Evolutionary conservation across 2,888 invertebrate genomes (phyloP), one percentile per base, ranked within the genome.

Genomic region (Leptogaster cylindrica): DNA sequence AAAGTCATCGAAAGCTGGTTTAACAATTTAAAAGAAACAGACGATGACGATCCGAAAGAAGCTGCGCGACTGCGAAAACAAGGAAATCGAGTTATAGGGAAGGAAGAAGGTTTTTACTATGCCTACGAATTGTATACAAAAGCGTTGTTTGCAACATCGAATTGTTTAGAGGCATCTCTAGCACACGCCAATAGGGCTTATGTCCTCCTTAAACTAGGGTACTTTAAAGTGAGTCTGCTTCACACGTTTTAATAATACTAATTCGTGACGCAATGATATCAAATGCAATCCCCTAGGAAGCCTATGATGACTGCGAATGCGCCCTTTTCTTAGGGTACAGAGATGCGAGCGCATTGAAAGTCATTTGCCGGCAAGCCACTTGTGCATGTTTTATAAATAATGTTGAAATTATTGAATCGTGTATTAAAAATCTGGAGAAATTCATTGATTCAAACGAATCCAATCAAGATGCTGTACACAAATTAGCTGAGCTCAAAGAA

Each of bases 121-220:
- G 78, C 79, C 1, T 73, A 74, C 31, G 71, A 71, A 1, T 68
- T 73, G 0, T 80, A 80, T 25, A 79, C 79, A 2, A 68, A 72
- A 39, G 79, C 80, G 0, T 77, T 80, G 12, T 72, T 76, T 7
- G 70, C 74, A 3, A 77, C 78, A 0, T 74, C 75, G 28, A 68
- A 71, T 8, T 73, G 70, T 0, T 58, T 68, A 2, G 72, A 73
- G 1, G 73, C 75, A 0, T 70, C 76, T 0, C 55, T 80, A 31
- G 77, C 75, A 0, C 77, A 74, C 71, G 81, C 79, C 0, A 81
- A 81, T 71, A 73, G 81, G 1, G 79, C 77, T 1, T 75, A 77
- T 68, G 77, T 77, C 0, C 65, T 80, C 6, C 76, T 77, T 52
- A 75, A 77, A 39, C 74, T 76, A 46, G 77, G 77, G 1, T 78